Evolutionary conservation across 2,888 invertebrate species (phyloP).

Genomic region (Anoplius nigerrimus): DNA sequence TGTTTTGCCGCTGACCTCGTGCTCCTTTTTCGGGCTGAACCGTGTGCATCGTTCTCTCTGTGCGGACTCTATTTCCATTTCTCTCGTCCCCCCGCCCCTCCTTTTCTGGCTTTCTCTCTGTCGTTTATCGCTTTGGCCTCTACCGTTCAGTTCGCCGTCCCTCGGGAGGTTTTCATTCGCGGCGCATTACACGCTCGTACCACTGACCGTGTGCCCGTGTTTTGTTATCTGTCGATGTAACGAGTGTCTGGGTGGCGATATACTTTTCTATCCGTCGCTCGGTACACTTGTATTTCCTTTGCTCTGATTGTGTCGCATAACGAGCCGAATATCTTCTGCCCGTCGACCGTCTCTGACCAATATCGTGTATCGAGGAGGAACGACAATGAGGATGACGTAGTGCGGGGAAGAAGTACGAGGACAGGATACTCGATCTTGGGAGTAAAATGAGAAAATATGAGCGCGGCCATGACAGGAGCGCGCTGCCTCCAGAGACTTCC

Average conservation of each 20-base stretch:
- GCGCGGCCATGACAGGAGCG: too few species aligned
- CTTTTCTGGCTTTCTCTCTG: background rate
- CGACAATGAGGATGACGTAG: too few species aligned
- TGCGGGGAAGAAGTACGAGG: too few species aligned
- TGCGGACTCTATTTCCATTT: too few species aligned
- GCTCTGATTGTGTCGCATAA: constrained; percentile 5
- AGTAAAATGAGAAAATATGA: too few species aligned
- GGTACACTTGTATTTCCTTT: background rate
- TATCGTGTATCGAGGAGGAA: too few species aligned
- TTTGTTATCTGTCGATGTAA: constrained; percentile 16
- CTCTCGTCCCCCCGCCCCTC: background rate
- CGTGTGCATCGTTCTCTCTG: background rate
- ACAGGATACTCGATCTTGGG: too few species aligned
- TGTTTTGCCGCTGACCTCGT: background rate
- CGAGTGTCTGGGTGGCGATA: constrained; percentile 13
- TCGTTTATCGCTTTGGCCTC: background rate
- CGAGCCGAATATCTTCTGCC: background rate
- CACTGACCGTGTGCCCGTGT: background rate
- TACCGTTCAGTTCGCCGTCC: background rate
- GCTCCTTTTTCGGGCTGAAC: background rate
- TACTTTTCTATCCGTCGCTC: background rate
- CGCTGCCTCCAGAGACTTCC: too few species aligned
- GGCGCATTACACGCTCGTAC: too few species aligned
- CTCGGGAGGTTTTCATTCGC: background rate
- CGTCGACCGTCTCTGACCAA: too few species aligned